Evolutionary conservation across 2,888 invertebrate genomes (phyloP).

Genomic region (Drosophila nr. fundita): DNA sequence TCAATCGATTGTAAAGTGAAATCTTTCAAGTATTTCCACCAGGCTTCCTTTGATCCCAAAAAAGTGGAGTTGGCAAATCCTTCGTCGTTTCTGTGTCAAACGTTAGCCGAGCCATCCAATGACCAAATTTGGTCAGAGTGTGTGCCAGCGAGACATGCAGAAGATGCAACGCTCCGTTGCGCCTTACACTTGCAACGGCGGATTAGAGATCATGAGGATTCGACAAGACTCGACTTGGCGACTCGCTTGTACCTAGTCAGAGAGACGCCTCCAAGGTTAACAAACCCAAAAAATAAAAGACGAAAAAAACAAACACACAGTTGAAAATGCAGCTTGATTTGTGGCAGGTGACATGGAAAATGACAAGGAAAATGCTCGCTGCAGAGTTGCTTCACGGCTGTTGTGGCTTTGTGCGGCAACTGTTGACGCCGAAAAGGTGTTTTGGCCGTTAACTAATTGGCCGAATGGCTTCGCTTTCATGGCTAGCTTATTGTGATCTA

Average conservation of each 20-base stretch:
- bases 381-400: conserved; percentile 14
- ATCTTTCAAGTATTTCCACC: background rate
- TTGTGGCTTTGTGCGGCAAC: conserved; percentile 16
- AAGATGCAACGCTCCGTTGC: conserved; percentile 73
- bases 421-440: conserved; percentile 40
- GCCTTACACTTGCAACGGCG: conserved; percentile 60
- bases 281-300: conserved; percentile 52
- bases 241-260: conserved; percentile 56
- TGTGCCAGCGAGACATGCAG: conserved; percentile 40
- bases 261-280: conserved; percentile 51
- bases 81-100: conserved; percentile 64
- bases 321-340: conserved; percentile 80
- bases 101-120: conserved; percentile 51
- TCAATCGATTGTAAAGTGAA: background rate
- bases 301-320: conserved; percentile 52
- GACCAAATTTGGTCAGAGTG: conserved; percentile 40
- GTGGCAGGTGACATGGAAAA: conserved; percentile 78
- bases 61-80: too few relatives aligned
- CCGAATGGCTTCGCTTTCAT: conserved; percentile 14
- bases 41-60: conserved; percentile 11
- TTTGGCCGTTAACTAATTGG: conserved; percentile 37
- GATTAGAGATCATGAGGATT: conserved; percentile 79
- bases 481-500: conserved; percentile 19
- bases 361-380: conserved; percentile 61
- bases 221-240: conserved; percentile 56